Conservation (phyloP, 2,113 vertebrate species). For the Dasypus novemcinctus region DNA sequence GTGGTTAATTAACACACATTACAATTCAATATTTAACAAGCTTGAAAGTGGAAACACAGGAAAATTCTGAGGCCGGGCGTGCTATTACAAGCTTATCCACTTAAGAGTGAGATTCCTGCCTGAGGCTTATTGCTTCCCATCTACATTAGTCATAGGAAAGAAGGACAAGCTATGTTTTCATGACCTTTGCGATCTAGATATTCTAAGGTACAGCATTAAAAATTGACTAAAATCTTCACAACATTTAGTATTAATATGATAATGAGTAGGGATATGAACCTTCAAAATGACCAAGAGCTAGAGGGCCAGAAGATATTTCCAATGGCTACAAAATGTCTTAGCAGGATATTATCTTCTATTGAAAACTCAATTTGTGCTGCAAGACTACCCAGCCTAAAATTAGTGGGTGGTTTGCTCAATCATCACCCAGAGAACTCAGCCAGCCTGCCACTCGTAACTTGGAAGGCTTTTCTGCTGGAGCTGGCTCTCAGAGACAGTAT, state of each 20-base stretch:
- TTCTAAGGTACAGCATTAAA: neutral
- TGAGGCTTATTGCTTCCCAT: neutral
- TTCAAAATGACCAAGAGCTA: conserved; percentile 34
- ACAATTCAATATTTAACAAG: neutral
- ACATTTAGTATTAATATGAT: conserved; percentile 62
- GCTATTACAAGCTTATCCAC: neutral
- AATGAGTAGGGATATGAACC: conserved; percentile 26
- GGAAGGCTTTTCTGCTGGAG: conserved; percentile 47
- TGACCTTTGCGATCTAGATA: conserved; percentile 4
- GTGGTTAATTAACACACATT: neutral
- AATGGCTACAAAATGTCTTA: neutral
- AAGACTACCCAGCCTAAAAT: conserved; percentile 63
- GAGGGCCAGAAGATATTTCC: conserved; percentile 42
- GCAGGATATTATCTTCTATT: conserved; percentile 48
- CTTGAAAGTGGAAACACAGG: neutral
- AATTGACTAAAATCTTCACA: conserved; percentile 48
- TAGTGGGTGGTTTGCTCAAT: conserved; percentile 64
- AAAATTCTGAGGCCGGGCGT: neutral
- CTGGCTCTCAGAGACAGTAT: conserved; percentile 61
- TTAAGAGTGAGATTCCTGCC: neutral
- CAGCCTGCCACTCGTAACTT: conserved; percentile 56
- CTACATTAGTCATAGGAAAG: conserved; percentile 27
- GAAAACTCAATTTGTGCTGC: conserved; percentile 57
- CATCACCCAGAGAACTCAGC: conserved; percentile 54
- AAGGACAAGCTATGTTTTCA: neutral